Conservation (phyloP, 2,888 invertebrate genomes). For the Andrena bicolor region DNA sequence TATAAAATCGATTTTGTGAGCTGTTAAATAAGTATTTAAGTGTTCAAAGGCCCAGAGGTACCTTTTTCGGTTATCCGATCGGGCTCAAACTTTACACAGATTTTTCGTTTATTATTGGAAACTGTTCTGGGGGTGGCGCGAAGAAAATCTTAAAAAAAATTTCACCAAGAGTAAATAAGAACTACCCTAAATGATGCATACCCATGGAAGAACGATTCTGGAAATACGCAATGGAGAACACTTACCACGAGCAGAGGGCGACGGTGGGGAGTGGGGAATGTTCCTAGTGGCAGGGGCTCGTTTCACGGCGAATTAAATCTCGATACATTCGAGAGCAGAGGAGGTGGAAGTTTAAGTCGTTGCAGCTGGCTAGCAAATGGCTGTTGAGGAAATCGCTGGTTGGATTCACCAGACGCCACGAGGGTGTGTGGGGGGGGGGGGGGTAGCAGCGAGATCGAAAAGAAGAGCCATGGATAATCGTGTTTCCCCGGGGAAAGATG, state of each 20-base stretch:
- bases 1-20: too few species aligned
- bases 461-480: constrained; percentile 62
- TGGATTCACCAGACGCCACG: constrained; percentile 71
- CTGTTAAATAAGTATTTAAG: too few species aligned
- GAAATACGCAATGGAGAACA: not conserved
- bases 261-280: not conserved
- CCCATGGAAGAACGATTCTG: not conserved
- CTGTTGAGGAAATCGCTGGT: constrained; percentile 63
- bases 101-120: too few species aligned
- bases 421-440: not conserved
- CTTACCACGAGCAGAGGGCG: constrained; percentile 12
- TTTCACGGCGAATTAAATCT: constrained; percentile 84
- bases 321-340: constrained; percentile 66
- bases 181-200: too few species aligned
- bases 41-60: too few species aligned
- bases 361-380: constrained; percentile 69
- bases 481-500: constrained; percentile 61
- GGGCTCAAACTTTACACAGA: too few species aligned
- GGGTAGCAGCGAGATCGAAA: constrained; percentile 38
- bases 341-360: constrained; percentile 61
- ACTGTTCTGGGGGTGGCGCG: too few species aligned
- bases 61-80: too few species aligned
- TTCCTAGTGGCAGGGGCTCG: constrained; percentile 67
- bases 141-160: too few species aligned
- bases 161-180: too few species aligned